phyloP scores from a whole-genome alignment of 1,140 invertebrate genomes.

The Drosophila tropicalis region DNA sequence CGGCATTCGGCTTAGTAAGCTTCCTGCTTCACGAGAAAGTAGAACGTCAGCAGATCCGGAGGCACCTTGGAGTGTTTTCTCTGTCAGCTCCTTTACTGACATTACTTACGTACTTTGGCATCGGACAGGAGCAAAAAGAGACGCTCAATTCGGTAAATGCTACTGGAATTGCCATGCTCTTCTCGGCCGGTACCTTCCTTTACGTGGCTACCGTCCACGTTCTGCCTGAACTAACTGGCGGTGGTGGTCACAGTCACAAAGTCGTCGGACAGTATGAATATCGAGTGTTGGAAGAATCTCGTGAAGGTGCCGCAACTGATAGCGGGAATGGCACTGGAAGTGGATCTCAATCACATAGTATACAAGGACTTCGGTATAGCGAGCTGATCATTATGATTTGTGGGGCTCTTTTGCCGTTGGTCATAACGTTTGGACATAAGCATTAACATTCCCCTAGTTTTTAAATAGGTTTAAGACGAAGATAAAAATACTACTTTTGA shows the following conservation, averaged over 20 bases:
- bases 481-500: conserved; percentile 3
- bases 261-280: conserved; percentile 53
- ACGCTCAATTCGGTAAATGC: conserved; percentile 93
- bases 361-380: conserved; percentile 87
- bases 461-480: conserved; percentile 1
- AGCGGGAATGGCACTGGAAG: neutral
- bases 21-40: conserved; percentile 98
- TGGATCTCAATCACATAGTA: conserved; percentile 82
- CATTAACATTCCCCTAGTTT: conserved; percentile 86
- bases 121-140: conserved; percentile 92
- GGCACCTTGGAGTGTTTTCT: conserved; percentile 97
- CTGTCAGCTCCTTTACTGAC: conserved; percentile 95
- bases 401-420: conserved; percentile 86
- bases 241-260: conserved; percentile 67
- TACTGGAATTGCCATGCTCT: conserved; percentile 96
- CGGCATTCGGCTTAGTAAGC: conserved; percentile 98
- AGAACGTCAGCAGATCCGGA: conserved; percentile 91
- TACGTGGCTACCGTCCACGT: conserved; percentile 99
- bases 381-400: conserved; percentile 92
- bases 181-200: conserved; percentile 99
- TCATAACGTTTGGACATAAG: conserved; percentile 96
- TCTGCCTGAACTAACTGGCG: conserved; percentile 93
- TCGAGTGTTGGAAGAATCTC: conserved; percentile 59
- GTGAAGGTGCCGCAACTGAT: conserved; percentile 30
- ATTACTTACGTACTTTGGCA: conserved; percentile 95